These are phyloP conservation scores for Boulengeromyrus knoepffleri DNA, from an alignment of 2,113 vertebrate species.

Conservation along the genomic window DNA sequence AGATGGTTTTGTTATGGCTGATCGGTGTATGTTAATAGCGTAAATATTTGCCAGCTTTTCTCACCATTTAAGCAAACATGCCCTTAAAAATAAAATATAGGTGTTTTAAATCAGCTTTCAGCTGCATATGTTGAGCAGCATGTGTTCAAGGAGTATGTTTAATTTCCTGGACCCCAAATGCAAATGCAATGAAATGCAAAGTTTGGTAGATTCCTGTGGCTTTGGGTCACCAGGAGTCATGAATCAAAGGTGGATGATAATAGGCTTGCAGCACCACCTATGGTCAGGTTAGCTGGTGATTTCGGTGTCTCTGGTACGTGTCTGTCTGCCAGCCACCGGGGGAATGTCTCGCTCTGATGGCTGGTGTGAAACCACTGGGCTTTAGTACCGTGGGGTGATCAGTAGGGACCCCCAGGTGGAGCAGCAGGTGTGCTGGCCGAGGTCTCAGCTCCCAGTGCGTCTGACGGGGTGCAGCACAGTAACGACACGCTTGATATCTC, in stretches of 20 bases:
- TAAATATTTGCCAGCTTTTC: neutral
- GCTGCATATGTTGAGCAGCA: neutral
- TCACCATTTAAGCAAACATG: neutral
- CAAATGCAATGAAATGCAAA: neutral
- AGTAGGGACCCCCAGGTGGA: neutral
- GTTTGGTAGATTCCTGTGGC: neutral
- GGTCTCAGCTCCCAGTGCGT: neutral
- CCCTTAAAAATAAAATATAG: neutral
- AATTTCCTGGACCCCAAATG: neutral
- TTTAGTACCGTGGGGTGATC: neutral
- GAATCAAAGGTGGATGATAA: neutral
- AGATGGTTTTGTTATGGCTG: neutral
- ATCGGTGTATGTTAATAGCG: neutral
- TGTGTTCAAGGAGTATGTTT: neutral
- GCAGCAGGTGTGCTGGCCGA: neutral
- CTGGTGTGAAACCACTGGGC: neutral
- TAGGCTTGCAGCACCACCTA: neutral
- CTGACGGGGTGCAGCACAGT: neutral
- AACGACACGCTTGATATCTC: neutral
- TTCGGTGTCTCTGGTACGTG: neutral
- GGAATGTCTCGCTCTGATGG: neutral
- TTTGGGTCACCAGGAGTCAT: neutral
- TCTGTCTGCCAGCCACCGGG: neutral
- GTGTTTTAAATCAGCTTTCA: neutral
- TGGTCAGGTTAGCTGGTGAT: neutral